Percentiles rank a stretch among this genome's conserved stretches.
phyloP scores from a whole-genome alignment of 2,113 vertebrate genomes.

The Rhabdomys dilectus region DNA sequence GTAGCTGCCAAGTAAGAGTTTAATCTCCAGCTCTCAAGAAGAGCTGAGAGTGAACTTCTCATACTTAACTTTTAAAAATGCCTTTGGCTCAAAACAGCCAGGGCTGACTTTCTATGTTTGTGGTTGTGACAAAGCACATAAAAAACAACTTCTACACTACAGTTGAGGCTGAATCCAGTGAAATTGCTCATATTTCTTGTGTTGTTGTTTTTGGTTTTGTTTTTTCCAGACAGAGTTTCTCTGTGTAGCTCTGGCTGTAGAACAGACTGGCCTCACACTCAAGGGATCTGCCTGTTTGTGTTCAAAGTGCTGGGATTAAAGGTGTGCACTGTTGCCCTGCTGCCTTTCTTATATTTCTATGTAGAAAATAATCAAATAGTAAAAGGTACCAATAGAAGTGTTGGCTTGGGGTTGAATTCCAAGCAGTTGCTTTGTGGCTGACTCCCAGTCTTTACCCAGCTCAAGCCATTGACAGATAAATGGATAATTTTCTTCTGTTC shows the following conservation, averaged over 20 bases:
- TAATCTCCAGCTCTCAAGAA: not conserved
- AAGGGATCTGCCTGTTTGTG: no score
- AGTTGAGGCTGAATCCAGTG: no score
- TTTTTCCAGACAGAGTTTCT: no score
- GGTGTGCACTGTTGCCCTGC: no score
- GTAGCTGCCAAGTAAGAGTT: not conserved
- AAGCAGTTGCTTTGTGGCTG: constrained; percentile 89
- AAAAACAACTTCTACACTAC: no score
- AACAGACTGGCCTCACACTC: no score
- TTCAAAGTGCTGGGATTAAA: no score
- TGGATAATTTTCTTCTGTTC: constrained; percentile 89
- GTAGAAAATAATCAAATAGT: no score
- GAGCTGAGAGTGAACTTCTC: not conserved
- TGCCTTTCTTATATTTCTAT: no score
- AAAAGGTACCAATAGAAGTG: constrained; percentile 62
- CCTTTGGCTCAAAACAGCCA: not conserved
- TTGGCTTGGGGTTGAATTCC: constrained; percentile 77
- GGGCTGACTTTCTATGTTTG: not conserved
- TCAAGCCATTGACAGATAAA: constrained; percentile 90
- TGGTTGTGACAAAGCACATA: not conserved
- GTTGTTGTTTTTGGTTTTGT: no score
- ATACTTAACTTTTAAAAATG: not conserved
- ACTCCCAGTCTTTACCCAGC: constrained; percentile 90
- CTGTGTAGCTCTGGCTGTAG: no score
- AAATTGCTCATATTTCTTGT: no score